Evolutionary conservation across 2,797 vertebrate genomes (phyloP), one percentile per base, ranked within the genome.

Genomic region (Sylvilagus floridanus): DNA sequence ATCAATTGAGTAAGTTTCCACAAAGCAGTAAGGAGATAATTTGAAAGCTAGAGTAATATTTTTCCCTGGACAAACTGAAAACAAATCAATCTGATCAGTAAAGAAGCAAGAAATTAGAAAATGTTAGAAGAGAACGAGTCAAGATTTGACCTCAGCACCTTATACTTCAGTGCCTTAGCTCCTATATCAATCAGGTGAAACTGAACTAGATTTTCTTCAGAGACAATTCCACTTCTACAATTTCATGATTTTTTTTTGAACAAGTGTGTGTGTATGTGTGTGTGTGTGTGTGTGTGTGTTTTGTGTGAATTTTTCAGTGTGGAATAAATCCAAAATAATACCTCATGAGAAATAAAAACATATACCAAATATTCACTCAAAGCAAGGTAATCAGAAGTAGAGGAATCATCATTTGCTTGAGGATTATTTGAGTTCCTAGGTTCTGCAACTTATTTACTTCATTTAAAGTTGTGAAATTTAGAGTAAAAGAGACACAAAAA

Each of bases 301-400:
- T 9, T 62, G 16, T 42, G 4, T 26, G 22, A 8, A 22, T 24
- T 68, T 86, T 88, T 30, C 75, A 84, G 19, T 69, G 13, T 69
- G n/a, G 4, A 10, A 54, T 54, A 76, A 81, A 65, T 22, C 32
- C 69, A 81, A 89, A 86, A 68, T 35, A 76, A 79, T 13, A 72
- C 47, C 82, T 65, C 72, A 66, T 30, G 37, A 76, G 82, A 89
- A 95, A 82, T 57, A 65, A 90, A 84, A 68, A 32, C 26, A 5
- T 26, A 83, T 68, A 86, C 17, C 82, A 54, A 19, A 62, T n/a
- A 86, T 75, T 47, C 93, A 11, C 16, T 71, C 28, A 52, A 93
- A 63, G 32, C 54, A 84, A 75, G 7, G 26, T 28, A 17, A 92
- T 50, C 24, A 8, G 63, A 65, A 88, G 50, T 52, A 57, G 54